Evolutionary conservation across 1,140 invertebrate genomes (phyloP).

Genomic region (Mercenaria mercenaria): DNA sequence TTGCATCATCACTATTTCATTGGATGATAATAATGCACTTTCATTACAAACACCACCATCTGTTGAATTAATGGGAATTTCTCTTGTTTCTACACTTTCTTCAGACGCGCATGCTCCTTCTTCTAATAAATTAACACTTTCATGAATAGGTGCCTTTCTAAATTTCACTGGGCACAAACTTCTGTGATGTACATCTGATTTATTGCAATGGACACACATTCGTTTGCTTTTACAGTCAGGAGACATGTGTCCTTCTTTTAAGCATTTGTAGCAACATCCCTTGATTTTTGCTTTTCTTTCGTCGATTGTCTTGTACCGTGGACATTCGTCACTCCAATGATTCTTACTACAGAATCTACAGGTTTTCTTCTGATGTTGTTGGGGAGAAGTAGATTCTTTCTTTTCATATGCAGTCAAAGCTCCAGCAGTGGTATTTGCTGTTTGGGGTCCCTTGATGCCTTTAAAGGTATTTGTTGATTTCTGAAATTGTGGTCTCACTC

Average conservation of each 20-base stretch:
- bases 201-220: not conserved
- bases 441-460: no score
- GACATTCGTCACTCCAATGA: not conserved
- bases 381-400: no score
- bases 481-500: no score
- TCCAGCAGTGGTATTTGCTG: no score
- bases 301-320: not conserved
- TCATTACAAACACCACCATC: not conserved
- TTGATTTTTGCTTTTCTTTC: not conserved
- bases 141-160: not conserved
- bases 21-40: not conserved
- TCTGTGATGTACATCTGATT: not conserved
- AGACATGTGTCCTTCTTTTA: not conserved
- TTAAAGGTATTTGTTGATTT: no score
- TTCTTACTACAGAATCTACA: not conserved
- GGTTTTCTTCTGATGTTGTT: not conserved
- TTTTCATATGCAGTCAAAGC: no score
- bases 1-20: slow-evolving; percentile 9
- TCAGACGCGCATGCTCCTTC: not conserved
- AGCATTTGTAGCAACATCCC: not conserved
- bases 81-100: not conserved
- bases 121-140: not conserved
- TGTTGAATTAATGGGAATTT: not conserved
- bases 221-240: not conserved
- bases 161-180: not conserved